Base-by-base conservation (phyloP, 1,140 invertebrate species). In the Drosophila baimaii region DNA sequence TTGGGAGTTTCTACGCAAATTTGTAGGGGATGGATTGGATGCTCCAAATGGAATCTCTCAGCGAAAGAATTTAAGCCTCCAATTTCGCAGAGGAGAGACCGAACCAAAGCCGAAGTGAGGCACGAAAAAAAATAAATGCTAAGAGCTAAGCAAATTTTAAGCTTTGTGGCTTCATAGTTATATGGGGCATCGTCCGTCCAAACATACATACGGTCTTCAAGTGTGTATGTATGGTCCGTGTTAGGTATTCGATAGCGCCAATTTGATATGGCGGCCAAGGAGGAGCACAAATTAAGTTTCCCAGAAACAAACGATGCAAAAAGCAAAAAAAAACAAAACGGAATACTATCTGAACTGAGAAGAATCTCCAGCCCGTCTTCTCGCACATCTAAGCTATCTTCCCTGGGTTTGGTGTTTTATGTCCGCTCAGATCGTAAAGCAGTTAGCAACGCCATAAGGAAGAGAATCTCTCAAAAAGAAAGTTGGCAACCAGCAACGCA, bases 241-340 rank as follows among this genome's bases (percentile, higher is more conserved):
- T 88, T 77, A 74, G 78, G 76, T 88, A 89, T 86, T 83, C 76
- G 83, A 88, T 88, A 88, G 84, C 84, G 84, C 84, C 84, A 88
- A 88, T 88, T 88, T 89, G 80, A 88, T 89, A 88, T 88, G 80
- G 63, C 72, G 80, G 76, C 77, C 81, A 83, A 57, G 83, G 77
- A 89, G 72, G 77, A 89, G 72, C 76, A 88, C 72, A 88, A 90
- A 89, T 84, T 89, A 89, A 85, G 81, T 85, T 89, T 89, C 85
- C 76, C 79, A 89, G 85, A 88, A 88, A 72, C 64, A 73, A 63
- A 70, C 27, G 54, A 64, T 8, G 52, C 49, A 72, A 19, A 27
- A 66, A n/a, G n/a, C n/a, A n/a, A 49, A 41, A 54, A 25, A 75
- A 49, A 43, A 46, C 46, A 3, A 49, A 51, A 31, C 54, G 35